Base-by-base conservation (phyloP, 1,140 invertebrate species). In the Drosophila fuyamai region DNA sequence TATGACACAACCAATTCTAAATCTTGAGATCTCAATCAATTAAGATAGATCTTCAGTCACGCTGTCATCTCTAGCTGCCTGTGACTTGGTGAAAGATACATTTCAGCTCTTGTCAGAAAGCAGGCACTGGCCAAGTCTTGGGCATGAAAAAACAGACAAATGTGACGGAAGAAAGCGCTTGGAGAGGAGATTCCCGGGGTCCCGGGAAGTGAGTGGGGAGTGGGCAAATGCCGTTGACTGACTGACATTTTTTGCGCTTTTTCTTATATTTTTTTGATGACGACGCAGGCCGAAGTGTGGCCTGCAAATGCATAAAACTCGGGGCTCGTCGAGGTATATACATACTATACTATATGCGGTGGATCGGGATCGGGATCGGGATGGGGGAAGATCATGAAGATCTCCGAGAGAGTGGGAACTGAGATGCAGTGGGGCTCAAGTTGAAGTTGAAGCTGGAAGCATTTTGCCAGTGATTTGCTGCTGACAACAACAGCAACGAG, bases 21-120 rank as follows among this genome's bases (percentile, higher is more conserved):
- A n/a, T n/a, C n/a, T n/a, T 47, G 5, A 35, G 58, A 53, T 43
- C 40, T 13, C 0, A 9, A 58, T 5, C 60, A 35, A 2, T 29
- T 8, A 8, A 18, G 40, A 32, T 35, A 48, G 14, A 40, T 16
- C 23, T 55, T 23, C 38, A 18, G 43, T 70, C 67, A 71, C 68
- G 44, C 44, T 71, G 65, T 71, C 68, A 71, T 71, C 68, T 71
- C 68, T 71, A 70, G 16, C 14, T 46, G 32, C 38, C 47, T 48
- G 40, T 4, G 35, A 54, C 40, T 67, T 75, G 84, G 84, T 89
- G 84, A 89, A 89, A 89, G 84, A 89, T 89, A 90, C 84, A 90
- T 89, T 90, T 89, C 84, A 89, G 55, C 84, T 89, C 80, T 89
- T 90, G 84, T 89, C 84, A 89, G 82, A 89, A 88, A 77, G 65